phyloP scores from a whole-genome alignment of 1,140 invertebrate species.

The Anoplolepis gracilipes region DNA sequence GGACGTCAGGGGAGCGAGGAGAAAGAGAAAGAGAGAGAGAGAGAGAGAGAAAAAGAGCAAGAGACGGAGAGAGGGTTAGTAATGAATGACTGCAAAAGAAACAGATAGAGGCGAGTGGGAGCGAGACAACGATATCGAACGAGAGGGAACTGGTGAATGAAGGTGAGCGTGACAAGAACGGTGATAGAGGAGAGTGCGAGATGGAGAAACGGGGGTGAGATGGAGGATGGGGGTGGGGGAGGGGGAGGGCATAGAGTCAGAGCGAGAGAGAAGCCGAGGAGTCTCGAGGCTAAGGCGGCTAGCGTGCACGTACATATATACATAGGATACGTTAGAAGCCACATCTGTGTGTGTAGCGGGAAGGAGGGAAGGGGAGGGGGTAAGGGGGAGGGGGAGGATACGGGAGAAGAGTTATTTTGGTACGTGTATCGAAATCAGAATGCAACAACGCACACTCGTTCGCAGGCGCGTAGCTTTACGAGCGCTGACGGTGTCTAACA shows the following conservation, averaged over 20 bases:
- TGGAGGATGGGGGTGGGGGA: neutral
- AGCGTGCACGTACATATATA: conserved; percentile 69
- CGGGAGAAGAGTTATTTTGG: conserved; percentile 80
- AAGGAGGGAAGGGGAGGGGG: no score
- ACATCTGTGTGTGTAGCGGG: conserved; percentile 37
- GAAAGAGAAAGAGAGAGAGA: neutral
- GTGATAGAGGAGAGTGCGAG: neutral
- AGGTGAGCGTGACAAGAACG: conserved; percentile 39
- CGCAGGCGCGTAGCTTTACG: conserved; percentile 53
- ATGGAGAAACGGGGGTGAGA: neutral
- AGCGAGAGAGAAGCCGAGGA: neutral
- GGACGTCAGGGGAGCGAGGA: conserved; percentile 37
- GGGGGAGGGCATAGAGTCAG: neutral
- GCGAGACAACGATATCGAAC: neutral
- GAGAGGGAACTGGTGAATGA: conserved; percentile 66
- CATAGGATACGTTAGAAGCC: conserved; percentile 68
- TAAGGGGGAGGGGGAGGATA: conserved; percentile 33
- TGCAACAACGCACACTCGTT: conserved; percentile 80
- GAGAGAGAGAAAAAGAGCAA: neutral
- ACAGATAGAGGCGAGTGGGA: conserved; percentile 62
- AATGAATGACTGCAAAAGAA: conserved; percentile 74
- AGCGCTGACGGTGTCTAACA: conserved; percentile 14
- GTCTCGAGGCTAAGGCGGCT: conserved; percentile 28
- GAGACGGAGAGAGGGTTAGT: conserved; percentile 56
- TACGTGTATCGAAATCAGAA: conserved; percentile 80